These are phyloP conservation scores for Pollenia angustigena DNA, from an alignment of 2,888 invertebrate species.

Conservation along the genomic window DNA sequence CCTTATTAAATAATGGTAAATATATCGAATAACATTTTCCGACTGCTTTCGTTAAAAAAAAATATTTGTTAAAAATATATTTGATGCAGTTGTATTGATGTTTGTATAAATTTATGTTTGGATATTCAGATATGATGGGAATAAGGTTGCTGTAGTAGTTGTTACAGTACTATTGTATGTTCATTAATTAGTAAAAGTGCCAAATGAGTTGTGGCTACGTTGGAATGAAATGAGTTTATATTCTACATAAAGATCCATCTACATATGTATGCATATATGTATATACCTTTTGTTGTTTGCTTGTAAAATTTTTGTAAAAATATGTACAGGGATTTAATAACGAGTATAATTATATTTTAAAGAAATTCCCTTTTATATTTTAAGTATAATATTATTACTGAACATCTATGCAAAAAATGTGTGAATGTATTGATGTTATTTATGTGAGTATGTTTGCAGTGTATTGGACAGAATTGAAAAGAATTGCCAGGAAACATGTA, in stretches of 20 bases:
- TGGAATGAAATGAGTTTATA: not conserved
- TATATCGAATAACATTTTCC: too few relatives aligned
- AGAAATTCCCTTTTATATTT: conserved; percentile 46
- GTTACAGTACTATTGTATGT: not conserved
- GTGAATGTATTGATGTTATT: not conserved
- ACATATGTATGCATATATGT: not conserved
- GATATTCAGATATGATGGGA: not conserved
- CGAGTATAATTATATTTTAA: conserved; percentile 49
- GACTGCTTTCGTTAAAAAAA: too few relatives aligned
- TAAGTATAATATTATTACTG: conserved; percentile 51
- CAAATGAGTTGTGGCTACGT: conserved; percentile 42
- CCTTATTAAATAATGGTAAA: too few relatives aligned
- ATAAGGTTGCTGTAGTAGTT: not conserved
- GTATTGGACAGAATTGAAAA: not conserved
- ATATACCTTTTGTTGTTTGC: not conserved
- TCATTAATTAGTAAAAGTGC: conserved; percentile 58
- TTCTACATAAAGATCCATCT: too few relatives aligned
- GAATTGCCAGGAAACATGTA: conserved; percentile 18
- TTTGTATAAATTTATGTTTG: not conserved
- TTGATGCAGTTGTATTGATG: not conserved
- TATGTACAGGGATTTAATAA: conserved; percentile 24
- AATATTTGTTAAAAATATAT: not conserved
- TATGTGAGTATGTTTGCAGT: not conserved
- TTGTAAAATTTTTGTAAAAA: conserved; percentile 14
- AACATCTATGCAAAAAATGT: not conserved